Percentiles rank a stretch among this genome's conserved stretches.
Evolutionary conservation across 2,113 vertebrate genomes (phyloP).

Genomic region (Percopsis transmontana): DNA sequence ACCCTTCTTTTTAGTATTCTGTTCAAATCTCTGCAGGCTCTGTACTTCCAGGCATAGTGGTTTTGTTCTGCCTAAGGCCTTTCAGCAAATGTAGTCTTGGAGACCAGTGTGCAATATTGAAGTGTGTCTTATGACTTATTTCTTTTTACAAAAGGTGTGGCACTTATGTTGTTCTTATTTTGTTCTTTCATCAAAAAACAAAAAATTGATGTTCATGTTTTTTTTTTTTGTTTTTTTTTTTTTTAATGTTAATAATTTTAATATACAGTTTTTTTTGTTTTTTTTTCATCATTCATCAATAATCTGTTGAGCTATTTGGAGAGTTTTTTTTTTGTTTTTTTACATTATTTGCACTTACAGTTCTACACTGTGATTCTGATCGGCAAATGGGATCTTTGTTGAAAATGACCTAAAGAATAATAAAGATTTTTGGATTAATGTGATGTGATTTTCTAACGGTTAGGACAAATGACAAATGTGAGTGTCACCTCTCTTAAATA

Average conservation of each 20-base stretch:
- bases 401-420: constrained; percentile 46
- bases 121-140: background rate
- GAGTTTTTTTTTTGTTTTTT: constrained; percentile 29
- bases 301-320: constrained; percentile 4
- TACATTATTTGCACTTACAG: constrained; percentile 63
- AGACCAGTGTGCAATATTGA: background rate
- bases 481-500: no score
- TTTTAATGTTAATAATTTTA: constrained; percentile 20
- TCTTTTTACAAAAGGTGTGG: background rate
- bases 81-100: background rate
- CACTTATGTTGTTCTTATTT: constrained; percentile 14
- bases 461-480: background rate
- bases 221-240: background rate
- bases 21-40: background rate
- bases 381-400: constrained; percentile 35
- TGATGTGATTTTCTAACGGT: background rate
- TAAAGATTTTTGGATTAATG: constrained; percentile 46
- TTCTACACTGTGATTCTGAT: constrained; percentile 67
- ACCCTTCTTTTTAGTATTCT: no score
- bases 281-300: constrained; percentile 23
- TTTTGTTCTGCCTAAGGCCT: background rate
- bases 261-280: background rate
- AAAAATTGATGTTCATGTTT: background rate
- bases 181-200: background rate
- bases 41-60: background rate